A percentile compares a stretch with the other conserved stretches of the same genome.
phyloP scores from a whole-genome alignment of 2,113 vertebrate genomes.

The Cyanistes caeruleus region DNA sequence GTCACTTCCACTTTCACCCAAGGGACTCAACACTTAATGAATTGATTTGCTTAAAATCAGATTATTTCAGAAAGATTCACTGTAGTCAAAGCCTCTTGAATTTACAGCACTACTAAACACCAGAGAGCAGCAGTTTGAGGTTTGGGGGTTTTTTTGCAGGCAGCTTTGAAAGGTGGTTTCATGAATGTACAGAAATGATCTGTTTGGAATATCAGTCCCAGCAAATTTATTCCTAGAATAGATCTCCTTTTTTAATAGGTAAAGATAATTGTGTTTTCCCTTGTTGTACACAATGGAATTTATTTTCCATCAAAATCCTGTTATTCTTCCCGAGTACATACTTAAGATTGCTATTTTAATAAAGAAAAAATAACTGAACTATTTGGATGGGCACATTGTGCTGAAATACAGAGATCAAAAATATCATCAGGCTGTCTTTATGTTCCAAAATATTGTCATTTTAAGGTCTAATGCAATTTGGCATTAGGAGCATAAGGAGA shows the following conservation, averaged over 20 bases:
- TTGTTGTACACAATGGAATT: background rate
- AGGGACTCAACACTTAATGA: background rate
- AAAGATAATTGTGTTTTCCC: background rate
- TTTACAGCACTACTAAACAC: background rate
- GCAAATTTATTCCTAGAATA: background rate
- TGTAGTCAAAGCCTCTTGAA: background rate
- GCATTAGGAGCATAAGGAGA: background rate
- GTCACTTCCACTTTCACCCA: background rate
- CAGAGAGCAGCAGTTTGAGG: background rate
- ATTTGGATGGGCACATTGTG: background rate
- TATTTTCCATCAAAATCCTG: background rate
- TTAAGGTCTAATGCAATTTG: background rate
- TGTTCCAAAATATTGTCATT: background rate
- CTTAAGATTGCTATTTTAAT: background rate
- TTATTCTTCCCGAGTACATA: background rate
- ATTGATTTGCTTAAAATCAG: background rate
- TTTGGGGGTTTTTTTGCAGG: background rate
- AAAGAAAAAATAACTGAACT: background rate
- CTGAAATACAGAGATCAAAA: background rate
- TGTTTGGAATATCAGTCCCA: background rate
- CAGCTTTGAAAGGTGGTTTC: background rate
- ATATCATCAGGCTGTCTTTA: background rate
- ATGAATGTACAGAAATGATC: accelerated
- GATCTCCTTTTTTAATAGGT: background rate
- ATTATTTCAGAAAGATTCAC: background rate